Evolutionary conservation across 1,140 invertebrate species (phyloP), one percentile per base, ranked within the genome.

Genomic region (Caenorhabditis latens): DNA sequence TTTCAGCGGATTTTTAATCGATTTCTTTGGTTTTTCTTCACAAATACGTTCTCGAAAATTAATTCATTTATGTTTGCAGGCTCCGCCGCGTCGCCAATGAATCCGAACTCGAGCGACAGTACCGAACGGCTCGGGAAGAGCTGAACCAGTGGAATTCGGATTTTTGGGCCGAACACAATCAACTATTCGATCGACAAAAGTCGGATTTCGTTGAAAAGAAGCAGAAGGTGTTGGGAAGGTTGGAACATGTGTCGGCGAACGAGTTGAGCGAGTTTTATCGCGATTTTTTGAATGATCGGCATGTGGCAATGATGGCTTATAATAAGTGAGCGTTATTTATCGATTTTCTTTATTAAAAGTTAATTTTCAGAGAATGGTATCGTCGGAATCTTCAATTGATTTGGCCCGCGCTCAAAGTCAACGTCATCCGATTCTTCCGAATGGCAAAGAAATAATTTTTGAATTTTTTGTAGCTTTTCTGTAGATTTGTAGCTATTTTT

Each of bases 281-380:
- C 21, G 55, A 87, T 50, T 91, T 91, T 84, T 75, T 91, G n/a
- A 90, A 92, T 58, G 87, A 90, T 63, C 71, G 86, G 43, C 57
- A 86, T 14, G 48, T 50, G 19, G 42, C 55, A n/a, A 86, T 91
- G 21, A 61, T 89, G 21, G 88, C 48, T 16, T 91, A 91, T 75
- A 91, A 91, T 65, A 90, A 84, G 90, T 91, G 65, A 48, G 89
- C 65, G 86, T 4, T n/a, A n/a, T 43, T 83, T 46, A 32, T 19
- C 57, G 6, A 84, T 61, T 42, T 61, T 40, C 8, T 11, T 79
- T 55, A n/a, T 14, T 79, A 79, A 79, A 16, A 3, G 7, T n/a
- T 14, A 46, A 0, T 71, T 90, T 91, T 89, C 67, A 91, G 90
- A 46, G 89, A 91, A 89, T 91, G 91, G 91, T 91, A 91, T 71